Evolutionary conservation across 2,113 vertebrate species (phyloP), one percentile per base, ranked within the genome.

Genomic region (Corythoichthys haematopterus): DNA sequence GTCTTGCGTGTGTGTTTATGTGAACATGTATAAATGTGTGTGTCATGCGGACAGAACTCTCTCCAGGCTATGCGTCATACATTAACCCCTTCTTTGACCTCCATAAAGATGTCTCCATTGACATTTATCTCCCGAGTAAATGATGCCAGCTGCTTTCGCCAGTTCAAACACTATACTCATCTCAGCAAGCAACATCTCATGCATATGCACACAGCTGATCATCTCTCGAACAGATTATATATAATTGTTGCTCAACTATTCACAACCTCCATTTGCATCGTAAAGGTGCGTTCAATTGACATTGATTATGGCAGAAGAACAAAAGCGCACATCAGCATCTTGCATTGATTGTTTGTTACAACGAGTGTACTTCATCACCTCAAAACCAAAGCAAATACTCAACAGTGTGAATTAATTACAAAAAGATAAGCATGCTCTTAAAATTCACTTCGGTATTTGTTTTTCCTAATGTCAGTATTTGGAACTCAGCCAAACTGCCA

Each of bases 51-150:
- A 81, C 82, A 71, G 79, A 76, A 74, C 36, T 64, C 65, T 82
- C 69, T 77, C 59, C 69, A 68, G 65, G 69, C 73, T 64, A 69
- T 78, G 74, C 67, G 72, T 81, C 76, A 81, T 70, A 76, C 80
- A 82, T 87, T 85, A 89, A 90, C 88, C 87, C 81, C 65, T 83
- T 69, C 55, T 64, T 56, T 83, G 77, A 88, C 85, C 86, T 60
- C 80, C 72, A 77, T 88, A 85, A 88, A 90, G 62, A 80, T 74
- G 78, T 71, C 82, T 66, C 63, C 28, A 3, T 47, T 81, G 84
- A 84, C 77, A 16, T 86, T 88, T 84, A 87, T 87, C 70, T 77
- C 77, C 71, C 45, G n/a, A 68, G 65, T 80, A 81, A 84, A 82
- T 70, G 74, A 88, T 84, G 82, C 37, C 16, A 62, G 53, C 68